Percentiles rank a stretch among this genome's conserved stretches.
Evolutionary conservation across 2,113 vertebrate species (phyloP).

Genomic region (Cynocephalus volans): DNA sequence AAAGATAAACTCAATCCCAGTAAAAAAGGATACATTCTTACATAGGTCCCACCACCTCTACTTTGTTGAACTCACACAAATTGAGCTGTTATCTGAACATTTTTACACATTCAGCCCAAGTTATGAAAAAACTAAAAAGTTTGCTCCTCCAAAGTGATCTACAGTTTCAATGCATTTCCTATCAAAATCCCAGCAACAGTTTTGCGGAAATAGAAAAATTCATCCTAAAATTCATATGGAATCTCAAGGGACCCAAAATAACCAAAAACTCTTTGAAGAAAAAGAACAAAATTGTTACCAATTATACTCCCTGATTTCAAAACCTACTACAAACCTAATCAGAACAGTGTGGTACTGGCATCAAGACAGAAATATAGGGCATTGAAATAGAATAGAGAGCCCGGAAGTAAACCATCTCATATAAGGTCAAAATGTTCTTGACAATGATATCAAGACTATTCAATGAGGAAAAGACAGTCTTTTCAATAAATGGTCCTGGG

Average conservation of each 20-base stretch:
- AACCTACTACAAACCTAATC: slow-evolving; percentile 53
- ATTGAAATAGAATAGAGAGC: neutral
- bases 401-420: slow-evolving; percentile 41
- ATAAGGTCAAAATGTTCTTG: slow-evolving; percentile 53
- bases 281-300: slow-evolving; percentile 15
- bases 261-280: slow-evolving; percentile 31
- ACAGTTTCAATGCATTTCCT: neutral
- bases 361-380: slow-evolving; percentile 16
- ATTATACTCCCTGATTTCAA: slow-evolving; percentile 43
- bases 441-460: slow-evolving; percentile 29
- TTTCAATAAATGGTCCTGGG: neutral
- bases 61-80: neutral
- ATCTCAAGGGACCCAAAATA: neutral
- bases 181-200: neutral
- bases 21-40: neutral
- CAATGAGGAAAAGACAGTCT: slow-evolving; percentile 4
- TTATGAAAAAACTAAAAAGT: slow-evolving; percentile 64
- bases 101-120: slow-evolving; percentile 52
- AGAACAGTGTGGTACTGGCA: slow-evolving; percentile 20
- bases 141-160: neutral
- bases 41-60: neutral
- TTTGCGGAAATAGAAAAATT: slow-evolving; percentile 20
- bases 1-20: slow-evolving; percentile 58
- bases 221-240: slow-evolving; percentile 34
- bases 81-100: neutral